A percentile compares a stretch with the other conserved stretches of the same genome.
Conservation (phyloP, 1,140 invertebrate species). For the Zaprionus lachaisei region DNA sequence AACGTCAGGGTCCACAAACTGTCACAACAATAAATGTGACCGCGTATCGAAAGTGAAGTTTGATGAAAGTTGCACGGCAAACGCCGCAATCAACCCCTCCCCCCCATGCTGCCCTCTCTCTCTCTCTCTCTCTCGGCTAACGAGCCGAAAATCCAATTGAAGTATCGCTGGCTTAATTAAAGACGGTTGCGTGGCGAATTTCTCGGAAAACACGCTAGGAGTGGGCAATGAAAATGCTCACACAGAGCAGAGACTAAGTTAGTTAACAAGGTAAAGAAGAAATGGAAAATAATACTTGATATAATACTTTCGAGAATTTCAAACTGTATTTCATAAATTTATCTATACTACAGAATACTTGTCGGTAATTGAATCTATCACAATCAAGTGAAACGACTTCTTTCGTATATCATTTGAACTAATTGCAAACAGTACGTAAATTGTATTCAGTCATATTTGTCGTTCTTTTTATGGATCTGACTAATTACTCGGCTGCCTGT, state of each 20-base stretch:
- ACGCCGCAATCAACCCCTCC: constrained; percentile 34
- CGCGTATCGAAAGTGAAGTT: constrained; percentile 56
- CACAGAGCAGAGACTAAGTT: background rate
- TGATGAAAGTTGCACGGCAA: constrained; percentile 52
- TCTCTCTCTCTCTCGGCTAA: background rate
- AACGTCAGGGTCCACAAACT: constrained; percentile 55
- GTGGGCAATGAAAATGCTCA: background rate
- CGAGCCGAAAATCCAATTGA: constrained; percentile 44
- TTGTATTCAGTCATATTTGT: constrained; percentile 1
- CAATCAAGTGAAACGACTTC: background rate
- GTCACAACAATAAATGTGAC: constrained; percentile 73
- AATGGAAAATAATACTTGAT: background rate
- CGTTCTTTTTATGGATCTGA: background rate
- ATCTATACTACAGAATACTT: background rate
- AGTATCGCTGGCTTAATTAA: constrained; percentile 48
- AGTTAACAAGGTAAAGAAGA: background rate
- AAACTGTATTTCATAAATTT: background rate
- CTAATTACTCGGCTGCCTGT: constrained; percentile 38
- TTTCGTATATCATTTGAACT: background rate
- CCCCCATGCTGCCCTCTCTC: background rate
- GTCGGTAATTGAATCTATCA: background rate
- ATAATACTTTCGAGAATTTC: background rate
- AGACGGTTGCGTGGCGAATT: constrained; percentile 19
- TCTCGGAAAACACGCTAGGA: background rate
- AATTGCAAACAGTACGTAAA: background rate